phyloP scores from a whole-genome alignment of 2,113 vertebrate genomes.

The Limanda limanda region DNA sequence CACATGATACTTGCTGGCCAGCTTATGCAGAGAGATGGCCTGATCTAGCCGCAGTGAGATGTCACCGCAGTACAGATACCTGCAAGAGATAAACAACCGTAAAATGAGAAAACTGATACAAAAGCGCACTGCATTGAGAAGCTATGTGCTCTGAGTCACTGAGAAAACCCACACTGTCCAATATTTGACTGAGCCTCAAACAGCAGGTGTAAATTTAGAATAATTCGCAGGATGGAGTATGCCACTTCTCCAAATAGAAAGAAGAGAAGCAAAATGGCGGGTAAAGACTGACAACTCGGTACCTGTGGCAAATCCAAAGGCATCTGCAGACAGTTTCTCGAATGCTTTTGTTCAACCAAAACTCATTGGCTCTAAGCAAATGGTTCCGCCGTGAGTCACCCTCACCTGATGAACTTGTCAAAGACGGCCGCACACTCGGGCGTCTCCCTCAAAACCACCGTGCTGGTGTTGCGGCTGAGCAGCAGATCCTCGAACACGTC shows the following conservation, averaged over 20 bases:
- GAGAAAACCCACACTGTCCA: slow-evolving; percentile 54
- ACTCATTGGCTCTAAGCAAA: background rate
- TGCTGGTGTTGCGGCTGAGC: slow-evolving; percentile 81
- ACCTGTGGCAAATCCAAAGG: background rate
- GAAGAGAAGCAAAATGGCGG: slow-evolving; percentile 14
- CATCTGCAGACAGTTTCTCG: background rate
- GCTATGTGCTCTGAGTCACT: slow-evolving; percentile 57
- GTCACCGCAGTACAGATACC: slow-evolving; percentile 95
- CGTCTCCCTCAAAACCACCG: slow-evolving; percentile 83
- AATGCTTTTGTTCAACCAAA: background rate
- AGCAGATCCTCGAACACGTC: slow-evolving; percentile 89
- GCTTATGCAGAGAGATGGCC: slow-evolving; percentile 90
- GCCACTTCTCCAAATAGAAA: slow-evolving; percentile 33
- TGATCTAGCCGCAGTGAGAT: slow-evolving; percentile 90
- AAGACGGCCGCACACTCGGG: slow-evolving; percentile 88
- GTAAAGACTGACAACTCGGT: background rate
- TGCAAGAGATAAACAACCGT: slow-evolving; percentile 62
- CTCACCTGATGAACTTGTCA: slow-evolving; percentile 93
- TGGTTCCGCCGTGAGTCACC: background rate
- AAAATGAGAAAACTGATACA: slow-evolving; percentile 12
- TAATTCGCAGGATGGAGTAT: slow-evolving; percentile 30
- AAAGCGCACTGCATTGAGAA: slow-evolving; percentile 17
- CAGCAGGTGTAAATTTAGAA: slow-evolving; percentile 54
- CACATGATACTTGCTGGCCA: slow-evolving; percentile 93
- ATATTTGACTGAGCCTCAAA: slow-evolving; percentile 49